Conservation (phyloP, 2,797 vertebrate species). For the Gadopsis bispinosus region DNA sequence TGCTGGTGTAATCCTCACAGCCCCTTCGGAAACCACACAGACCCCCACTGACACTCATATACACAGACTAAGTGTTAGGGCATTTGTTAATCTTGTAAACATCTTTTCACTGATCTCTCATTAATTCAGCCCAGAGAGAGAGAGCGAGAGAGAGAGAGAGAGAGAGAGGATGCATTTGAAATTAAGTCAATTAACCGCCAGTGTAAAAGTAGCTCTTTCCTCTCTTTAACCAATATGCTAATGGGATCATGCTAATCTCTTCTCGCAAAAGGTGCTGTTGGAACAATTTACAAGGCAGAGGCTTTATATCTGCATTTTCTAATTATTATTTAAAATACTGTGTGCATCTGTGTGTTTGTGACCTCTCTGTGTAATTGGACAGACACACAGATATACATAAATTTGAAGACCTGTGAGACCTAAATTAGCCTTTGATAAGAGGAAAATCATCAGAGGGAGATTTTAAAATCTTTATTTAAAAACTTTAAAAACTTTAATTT, state of each 20-base stretch:
- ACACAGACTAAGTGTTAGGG: slow-evolving; percentile 65
- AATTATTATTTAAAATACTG: slow-evolving; percentile 22
- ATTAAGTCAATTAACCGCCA: slow-evolving; percentile 59
- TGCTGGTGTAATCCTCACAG: slow-evolving; percentile 51
- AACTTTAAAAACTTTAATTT: no score
- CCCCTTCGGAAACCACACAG: slow-evolving; percentile 58
- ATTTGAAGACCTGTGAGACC: neutral
- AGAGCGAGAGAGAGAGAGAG: neutral
- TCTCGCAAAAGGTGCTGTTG: slow-evolving; percentile 35
- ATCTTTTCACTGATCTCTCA: slow-evolving; percentile 74
- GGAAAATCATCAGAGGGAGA: neutral
- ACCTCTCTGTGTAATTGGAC: slow-evolving; percentile 13
- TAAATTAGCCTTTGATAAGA: neutral
- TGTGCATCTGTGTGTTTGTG: slow-evolving; percentile 22
- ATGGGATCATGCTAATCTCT: slow-evolving; percentile 51
- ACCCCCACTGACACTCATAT: slow-evolving; percentile 47
- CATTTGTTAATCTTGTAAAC: slow-evolving; percentile 80
- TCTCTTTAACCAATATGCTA: slow-evolving; percentile 51
- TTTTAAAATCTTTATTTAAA: neutral
- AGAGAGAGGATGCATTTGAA: slow-evolving; percentile 38
- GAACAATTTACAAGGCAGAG: slow-evolving; percentile 33
- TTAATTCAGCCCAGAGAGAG: slow-evolving; percentile 73
- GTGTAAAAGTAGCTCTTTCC: slow-evolving; percentile 45
- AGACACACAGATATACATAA: neutral
- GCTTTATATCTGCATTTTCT: slow-evolving; percentile 35